Evolutionary conservation across 2,113 vertebrate genomes (phyloP).

Genomic region (Oreochromis tanganicae): DNA sequence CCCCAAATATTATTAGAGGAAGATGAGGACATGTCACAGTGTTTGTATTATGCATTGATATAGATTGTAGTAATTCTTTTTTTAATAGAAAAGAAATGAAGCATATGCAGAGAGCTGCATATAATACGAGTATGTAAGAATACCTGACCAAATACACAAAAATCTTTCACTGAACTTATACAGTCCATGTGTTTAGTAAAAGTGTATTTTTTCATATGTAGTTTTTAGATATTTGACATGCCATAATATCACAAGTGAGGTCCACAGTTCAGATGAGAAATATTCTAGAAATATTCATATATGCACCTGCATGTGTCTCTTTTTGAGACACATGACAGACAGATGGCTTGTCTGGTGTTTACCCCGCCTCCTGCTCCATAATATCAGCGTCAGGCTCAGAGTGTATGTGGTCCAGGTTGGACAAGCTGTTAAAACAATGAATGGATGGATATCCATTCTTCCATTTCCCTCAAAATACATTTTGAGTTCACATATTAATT

Average conservation of each 20-base stretch:
- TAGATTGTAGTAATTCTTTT: neutral
- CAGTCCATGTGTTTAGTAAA: neutral
- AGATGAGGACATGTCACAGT: slow-evolving; percentile 14
- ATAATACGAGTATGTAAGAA: neutral
- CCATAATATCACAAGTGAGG: neutral
- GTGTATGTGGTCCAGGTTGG: neutral
- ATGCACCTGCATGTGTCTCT: neutral
- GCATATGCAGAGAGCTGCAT: neutral
- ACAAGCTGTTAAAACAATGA: neutral
- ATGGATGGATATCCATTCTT: neutral
- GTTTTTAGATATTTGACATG: neutral
- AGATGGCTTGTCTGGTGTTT: neutral
- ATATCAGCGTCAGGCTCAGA: neutral
- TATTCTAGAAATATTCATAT: neutral
- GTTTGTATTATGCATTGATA: neutral
- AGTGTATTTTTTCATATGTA: neutral
- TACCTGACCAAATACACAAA: slow-evolving; percentile 28
- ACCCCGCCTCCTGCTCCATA: neutral
- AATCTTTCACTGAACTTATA: neutral
- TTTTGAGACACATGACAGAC: neutral
- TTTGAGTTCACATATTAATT: neutral
- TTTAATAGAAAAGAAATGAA: neutral
- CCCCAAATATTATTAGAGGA: slow-evolving; percentile 38
- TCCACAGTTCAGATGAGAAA: neutral
- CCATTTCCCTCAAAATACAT: neutral